phyloP scores from a whole-genome alignment of 92 coral and sea anemone species.

The Hydrozoanthus gracilis region DNA sequence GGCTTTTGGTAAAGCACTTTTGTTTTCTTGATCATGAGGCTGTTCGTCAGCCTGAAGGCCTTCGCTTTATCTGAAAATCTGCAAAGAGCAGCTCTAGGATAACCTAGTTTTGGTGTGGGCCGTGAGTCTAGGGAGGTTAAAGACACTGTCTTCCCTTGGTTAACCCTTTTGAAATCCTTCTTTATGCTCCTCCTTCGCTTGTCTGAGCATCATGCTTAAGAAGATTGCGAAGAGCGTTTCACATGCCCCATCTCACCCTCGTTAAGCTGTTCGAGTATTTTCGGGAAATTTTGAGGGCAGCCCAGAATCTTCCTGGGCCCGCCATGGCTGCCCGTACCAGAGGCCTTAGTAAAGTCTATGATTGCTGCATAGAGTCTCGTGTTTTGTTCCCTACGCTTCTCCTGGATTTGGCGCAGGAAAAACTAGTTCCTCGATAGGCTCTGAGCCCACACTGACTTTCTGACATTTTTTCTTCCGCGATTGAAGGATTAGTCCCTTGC shows the following conservation, averaged over 20 bases:
- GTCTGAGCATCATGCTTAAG: constrained; percentile 3
- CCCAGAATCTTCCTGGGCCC: neutral
- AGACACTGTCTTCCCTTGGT: neutral
- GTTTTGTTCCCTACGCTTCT: neutral
- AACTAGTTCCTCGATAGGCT: neutral
- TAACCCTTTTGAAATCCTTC: neutral
- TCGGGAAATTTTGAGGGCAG: neutral
- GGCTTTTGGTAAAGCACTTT: neutral
- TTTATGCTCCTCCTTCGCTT: constrained; percentile 8
- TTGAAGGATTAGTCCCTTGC: too few species aligned
- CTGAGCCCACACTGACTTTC: neutral
- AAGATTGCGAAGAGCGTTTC: constrained; percentile 17
- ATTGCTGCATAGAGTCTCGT: neutral
- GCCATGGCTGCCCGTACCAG: neutral
- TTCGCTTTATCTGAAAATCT: neutral
- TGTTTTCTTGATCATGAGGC: neutral
- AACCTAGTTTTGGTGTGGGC: constrained; percentile 23
- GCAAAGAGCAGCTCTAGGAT: neutral
- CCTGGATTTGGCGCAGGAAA: neutral
- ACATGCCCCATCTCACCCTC: constrained; percentile 15
- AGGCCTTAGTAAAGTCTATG: neutral
- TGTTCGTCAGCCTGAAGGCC: neutral
- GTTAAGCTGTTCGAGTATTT: constrained; percentile 20
- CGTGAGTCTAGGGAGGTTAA: neutral
- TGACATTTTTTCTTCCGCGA: too few species aligned